Percentiles rank a stretch among this genome's conserved stretches.
Evolutionary conservation across 2,113 vertebrate species (phyloP).

Genomic region (Sinocyclocheilus anshuiensis): DNA sequence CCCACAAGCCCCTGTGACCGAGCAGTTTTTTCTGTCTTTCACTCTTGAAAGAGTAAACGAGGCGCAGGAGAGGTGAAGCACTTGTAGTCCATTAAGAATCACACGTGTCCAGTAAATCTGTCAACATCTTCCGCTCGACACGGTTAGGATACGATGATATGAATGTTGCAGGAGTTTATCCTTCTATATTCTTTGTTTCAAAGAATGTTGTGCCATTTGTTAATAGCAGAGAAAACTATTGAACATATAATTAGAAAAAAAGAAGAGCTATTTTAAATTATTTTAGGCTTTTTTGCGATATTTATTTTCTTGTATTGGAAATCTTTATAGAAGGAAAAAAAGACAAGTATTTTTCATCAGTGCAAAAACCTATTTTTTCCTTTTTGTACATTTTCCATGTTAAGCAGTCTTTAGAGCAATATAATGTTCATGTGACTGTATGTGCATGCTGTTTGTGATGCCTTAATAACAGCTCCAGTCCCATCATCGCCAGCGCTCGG

Average conservation of each 20-base stretch:
- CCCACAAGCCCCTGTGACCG: too few species aligned
- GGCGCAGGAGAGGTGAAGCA: not conserved
- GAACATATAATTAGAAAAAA: constrained; percentile 87
- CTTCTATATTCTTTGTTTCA: constrained; percentile 98
- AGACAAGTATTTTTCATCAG: constrained; percentile 97
- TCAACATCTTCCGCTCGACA: constrained; percentile 72
- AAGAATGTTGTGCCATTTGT: constrained; percentile 99
- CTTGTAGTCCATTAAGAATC: not conserved
- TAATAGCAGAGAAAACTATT: constrained; percentile 99
- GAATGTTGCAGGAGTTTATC: constrained; percentile 95
- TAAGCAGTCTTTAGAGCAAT: constrained; percentile 96
- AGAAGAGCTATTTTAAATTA: constrained; percentile 99
- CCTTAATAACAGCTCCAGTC: constrained; percentile 83
- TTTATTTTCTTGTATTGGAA: constrained; percentile 99
- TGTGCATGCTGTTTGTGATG: constrained; percentile 93
- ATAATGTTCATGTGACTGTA: constrained; percentile 94
- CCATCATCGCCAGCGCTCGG: constrained; percentile 80
- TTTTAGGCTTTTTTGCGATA: constrained; percentile 99
- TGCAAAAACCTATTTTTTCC: constrained; percentile 97
- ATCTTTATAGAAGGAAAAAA: constrained; percentile 98
- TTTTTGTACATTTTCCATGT: constrained; percentile 99
- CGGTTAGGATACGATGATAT: constrained; percentile 84
- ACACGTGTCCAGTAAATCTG: constrained; percentile 58
- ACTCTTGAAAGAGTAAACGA: not conserved
- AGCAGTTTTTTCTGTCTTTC: too few species aligned